Conservation (phyloP, 2,888 invertebrate genomes). For the Xanthorhoe designata region DNA sequence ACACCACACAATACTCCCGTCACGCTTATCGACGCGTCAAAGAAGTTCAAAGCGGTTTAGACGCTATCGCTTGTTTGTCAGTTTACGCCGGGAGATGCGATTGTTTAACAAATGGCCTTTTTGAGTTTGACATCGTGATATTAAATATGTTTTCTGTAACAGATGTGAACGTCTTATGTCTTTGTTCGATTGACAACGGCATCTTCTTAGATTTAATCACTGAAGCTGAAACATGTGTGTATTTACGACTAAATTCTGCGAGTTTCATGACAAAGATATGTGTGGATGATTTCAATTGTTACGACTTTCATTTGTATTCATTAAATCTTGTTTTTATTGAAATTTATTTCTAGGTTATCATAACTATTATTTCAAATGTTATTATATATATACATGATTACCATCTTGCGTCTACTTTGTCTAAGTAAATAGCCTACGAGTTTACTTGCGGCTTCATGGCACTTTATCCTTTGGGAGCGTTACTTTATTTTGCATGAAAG, state of each 20-base stretch:
- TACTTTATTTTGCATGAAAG: too few species aligned
- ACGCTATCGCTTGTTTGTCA: constrained; percentile 80
- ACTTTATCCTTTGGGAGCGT: too few species aligned
- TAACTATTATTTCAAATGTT: too few species aligned
- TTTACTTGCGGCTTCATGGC: too few species aligned
- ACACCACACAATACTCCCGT: constrained; percentile 50
- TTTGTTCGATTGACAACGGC: constrained; percentile 70
- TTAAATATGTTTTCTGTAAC: constrained; percentile 41
- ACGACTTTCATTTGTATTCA: too few species aligned
- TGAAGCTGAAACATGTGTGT: constrained; percentile 27
- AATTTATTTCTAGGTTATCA: too few species aligned
- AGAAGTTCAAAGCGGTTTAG: constrained; percentile 80
- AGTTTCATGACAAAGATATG: neutral
- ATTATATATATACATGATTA: too few species aligned
- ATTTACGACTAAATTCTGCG: neutral
- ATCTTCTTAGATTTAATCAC: constrained; percentile 37
- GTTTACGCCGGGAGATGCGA: constrained; percentile 71
- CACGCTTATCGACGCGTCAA: constrained; percentile 82
- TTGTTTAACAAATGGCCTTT: constrained; percentile 82
- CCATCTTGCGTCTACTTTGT: too few species aligned
- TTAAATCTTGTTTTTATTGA: too few species aligned
- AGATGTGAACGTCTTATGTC: constrained; percentile 56
- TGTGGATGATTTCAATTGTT: too few species aligned
- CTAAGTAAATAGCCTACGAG: too few species aligned
- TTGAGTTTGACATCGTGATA: constrained; percentile 50